phyloP scores from a whole-genome alignment of 1,140 invertebrate genomes.

The Drosophila watanabei region DNA sequence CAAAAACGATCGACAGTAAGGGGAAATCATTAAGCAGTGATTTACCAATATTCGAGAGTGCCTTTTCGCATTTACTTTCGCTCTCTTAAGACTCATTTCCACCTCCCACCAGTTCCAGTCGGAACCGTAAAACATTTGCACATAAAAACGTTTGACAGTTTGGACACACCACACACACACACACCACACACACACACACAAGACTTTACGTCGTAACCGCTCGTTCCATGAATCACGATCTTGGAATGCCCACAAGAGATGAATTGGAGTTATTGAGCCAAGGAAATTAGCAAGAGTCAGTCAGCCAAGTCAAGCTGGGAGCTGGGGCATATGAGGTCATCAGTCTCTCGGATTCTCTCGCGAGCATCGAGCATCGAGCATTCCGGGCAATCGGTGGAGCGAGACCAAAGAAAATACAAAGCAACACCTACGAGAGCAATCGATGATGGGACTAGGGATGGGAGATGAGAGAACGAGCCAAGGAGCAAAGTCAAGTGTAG shows the following conservation, averaged over 20 bases:
- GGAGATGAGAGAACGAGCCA: neutral
- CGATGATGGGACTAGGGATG: neutral
- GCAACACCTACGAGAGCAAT: constrained; percentile 31
- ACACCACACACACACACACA: constrained; percentile 27
- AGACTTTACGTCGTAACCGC: too few relatives aligned
- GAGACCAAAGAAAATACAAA: constrained; percentile 46
- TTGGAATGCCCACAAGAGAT: constrained; percentile 34
- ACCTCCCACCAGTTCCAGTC: constrained; percentile 15
- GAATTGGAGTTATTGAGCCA: constrained; percentile 48
- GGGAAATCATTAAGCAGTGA: neutral
- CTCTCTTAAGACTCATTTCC: constrained; percentile 6
- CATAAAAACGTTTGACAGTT: constrained; percentile 48
- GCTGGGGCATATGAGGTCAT: constrained; percentile 53
- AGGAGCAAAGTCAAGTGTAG: neutral
- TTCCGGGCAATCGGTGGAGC: constrained; percentile 69
- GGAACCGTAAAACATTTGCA: constrained; percentile 22
- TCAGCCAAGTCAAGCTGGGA: constrained; percentile 10
- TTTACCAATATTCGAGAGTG: neutral
- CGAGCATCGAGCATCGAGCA: constrained; percentile 29
- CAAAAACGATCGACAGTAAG: neutral
- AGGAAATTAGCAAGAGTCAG: constrained; percentile 23
- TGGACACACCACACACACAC: constrained; percentile 34
- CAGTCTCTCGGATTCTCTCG: constrained; percentile 46
- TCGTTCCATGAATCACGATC: constrained; percentile 30
- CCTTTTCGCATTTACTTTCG: constrained; percentile 9